These are phyloP conservation scores for Peromyscus aztecus DNA, from an alignment of 2,797 vertebrate species.

Conservation along the genomic window DNA sequence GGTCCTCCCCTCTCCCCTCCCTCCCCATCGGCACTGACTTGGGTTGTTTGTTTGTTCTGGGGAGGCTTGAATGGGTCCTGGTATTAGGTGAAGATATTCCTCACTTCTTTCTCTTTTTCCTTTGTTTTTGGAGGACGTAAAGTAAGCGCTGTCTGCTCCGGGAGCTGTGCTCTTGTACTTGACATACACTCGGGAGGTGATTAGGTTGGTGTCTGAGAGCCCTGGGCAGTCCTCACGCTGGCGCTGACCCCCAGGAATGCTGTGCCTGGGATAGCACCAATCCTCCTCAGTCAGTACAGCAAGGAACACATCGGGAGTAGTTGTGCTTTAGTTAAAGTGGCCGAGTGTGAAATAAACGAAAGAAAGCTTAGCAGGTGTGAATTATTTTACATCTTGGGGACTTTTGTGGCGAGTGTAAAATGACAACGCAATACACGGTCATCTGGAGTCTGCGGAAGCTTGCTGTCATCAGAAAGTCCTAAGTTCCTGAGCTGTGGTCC, in stretches of 20 bases:
- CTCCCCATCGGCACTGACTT: background rate
- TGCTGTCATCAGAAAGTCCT: background rate
- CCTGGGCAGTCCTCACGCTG: background rate
- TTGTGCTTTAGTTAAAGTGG: background rate
- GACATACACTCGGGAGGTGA: background rate
- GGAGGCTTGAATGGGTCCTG: background rate
- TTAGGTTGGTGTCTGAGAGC: no score
- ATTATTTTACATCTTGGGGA: background rate
- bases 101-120: constrained; percentile 36
- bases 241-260: background rate
- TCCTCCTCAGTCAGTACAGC: background rate
- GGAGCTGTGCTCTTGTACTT: background rate
- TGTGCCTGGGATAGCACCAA: background rate
- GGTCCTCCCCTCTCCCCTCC: background rate
- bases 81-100: background rate
- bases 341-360: constrained; percentile 33
- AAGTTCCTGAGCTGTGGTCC: background rate
- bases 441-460: background rate
- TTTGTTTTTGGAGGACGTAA: background rate
- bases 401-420: constrained; percentile 9
- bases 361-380: background rate
- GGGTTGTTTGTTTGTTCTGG: background rate
- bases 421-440: background rate
- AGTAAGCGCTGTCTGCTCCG: background rate
- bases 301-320: background rate